Base-by-base conservation (phyloP, 2,888 invertebrate species). In the Arrhopalites spinosus region DNA sequence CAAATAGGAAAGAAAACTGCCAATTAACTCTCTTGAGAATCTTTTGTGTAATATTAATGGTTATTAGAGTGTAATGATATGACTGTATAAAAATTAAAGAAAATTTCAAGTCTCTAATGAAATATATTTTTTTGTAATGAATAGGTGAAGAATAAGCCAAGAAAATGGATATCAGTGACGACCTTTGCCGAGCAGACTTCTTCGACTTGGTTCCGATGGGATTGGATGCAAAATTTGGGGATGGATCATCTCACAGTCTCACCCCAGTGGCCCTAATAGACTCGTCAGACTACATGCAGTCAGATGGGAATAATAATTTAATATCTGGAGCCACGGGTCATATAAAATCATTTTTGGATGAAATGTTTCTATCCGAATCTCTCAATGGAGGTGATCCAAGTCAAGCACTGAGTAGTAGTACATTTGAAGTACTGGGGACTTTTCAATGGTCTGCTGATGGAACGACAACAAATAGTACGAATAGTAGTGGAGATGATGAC, bases 111-210 rank as follows among this genome's bases (percentile, higher is more conserved):
- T n/a, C n/a, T n/a, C n/a, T n/a, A n/a, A n/a, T n/a, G n/a, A n/a
- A n/a, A n/a, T n/a, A n/a, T n/a, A n/a, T n/a, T n/a, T n/a, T n/a
- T n/a, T n/a, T n/a, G n/a, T n/a, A n/a, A n/a, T n/a, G n/a, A n/a
- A n/a, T n/a, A n/a, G n/a, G n/a, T n/a, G n/a, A n/a, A n/a, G n/a
- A n/a, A n/a, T n/a, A n/a, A n/a, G n/a, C n/a, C n/a, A n/a, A n/a
- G n/a, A 74, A 63, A 66, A 82, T 82, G 82, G 82, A 82, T 79
- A 79, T 82, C 73, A 81, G 77, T 67, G 82, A 82, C 47, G 82
- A 82, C 29, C 74, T 80, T 30, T 78, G 80, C 45, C 78, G 77
- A 27, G 29, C 77, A 17, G 82, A 82, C 67, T 82, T 81, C 73
- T 82, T 80, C 70, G 80, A 82, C 69, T 77, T 82, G 56, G 79